These are phyloP conservation scores for Callipepla squamata DNA, from an alignment of 2,113 vertebrate genomes.

Conservation along the genomic window DNA sequence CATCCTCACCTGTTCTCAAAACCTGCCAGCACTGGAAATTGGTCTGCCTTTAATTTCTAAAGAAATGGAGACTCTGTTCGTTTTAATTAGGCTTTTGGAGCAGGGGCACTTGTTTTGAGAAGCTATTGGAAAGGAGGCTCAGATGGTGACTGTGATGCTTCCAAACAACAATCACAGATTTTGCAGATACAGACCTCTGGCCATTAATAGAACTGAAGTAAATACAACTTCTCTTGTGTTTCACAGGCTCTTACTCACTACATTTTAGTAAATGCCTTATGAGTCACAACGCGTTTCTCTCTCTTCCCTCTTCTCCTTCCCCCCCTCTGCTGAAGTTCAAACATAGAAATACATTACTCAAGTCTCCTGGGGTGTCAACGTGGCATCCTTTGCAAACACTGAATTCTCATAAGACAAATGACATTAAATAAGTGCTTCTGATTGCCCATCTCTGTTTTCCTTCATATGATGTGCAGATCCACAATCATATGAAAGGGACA, in stretches of 20 bases:
- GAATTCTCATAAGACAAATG: background rate
- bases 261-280: background rate
- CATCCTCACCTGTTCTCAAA: conserved; percentile 52
- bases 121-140: background rate
- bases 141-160: background rate
- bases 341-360: background rate
- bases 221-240: background rate
- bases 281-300: background rate
- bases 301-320: background rate
- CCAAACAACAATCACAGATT: background rate
- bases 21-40: conserved; percentile 17
- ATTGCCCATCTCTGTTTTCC: background rate
- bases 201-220: background rate
- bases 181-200: background rate
- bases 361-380: background rate
- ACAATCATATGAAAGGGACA: background rate
- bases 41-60: conserved; percentile 37
- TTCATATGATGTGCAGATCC: background rate
- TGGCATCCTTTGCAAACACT: background rate
- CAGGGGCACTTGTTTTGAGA: conserved; percentile 21
- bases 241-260: background rate
- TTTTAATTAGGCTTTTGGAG: conserved; percentile 52
- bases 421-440: background rate
- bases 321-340: background rate
- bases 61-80: conserved; percentile 16